Conservation (phyloP, 2,888 invertebrate genomes). For the Zootermopsis nevadensis region DNA sequence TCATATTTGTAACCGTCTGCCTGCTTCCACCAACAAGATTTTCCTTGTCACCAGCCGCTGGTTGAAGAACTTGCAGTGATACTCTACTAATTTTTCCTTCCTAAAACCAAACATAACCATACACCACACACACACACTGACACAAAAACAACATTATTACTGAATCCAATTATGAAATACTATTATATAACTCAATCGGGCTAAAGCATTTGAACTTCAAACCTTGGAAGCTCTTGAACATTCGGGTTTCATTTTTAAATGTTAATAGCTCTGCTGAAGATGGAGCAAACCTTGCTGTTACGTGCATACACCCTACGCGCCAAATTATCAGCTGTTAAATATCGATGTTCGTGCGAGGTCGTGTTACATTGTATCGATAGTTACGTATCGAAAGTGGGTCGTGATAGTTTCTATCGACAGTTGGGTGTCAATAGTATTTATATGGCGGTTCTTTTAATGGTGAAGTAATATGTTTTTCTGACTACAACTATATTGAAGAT, state of each 20-base stretch:
- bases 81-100: constrained; percentile 64
- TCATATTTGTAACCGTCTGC: background rate
- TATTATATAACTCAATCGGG: background rate
- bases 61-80: constrained; percentile 80
- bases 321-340: no score
- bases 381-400: no score
- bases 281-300: no score
- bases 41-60: constrained; percentile 78
- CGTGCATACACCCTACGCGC: no score
- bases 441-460: no score
- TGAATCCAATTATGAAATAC: background rate
- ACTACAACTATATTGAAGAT: no score
- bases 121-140: background rate
- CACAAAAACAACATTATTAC: background rate
- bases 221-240: background rate
- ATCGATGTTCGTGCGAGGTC: no score
- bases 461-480: no score
- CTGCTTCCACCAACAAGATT: constrained; percentile 69
- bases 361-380: no score
- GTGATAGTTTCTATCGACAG: no score
- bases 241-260: background rate
- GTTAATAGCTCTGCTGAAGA: background rate
- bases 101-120: constrained; percentile 41
- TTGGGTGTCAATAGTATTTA: no score
- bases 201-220: background rate